Conservation (phyloP, 2,797 vertebrate genomes). For the Eulemur mongoz region DNA sequence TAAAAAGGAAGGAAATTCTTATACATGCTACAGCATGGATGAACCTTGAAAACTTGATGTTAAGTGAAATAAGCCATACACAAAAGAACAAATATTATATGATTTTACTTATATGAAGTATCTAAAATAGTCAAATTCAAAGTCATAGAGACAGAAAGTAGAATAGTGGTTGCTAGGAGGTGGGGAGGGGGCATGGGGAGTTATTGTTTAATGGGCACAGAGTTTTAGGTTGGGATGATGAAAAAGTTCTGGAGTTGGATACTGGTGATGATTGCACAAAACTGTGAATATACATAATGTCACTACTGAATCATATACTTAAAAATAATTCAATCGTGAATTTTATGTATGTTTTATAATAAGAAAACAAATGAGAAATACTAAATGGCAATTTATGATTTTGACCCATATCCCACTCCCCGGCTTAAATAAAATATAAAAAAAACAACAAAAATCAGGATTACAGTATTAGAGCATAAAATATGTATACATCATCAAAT, state of each 20-base stretch:
- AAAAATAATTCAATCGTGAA: neutral
- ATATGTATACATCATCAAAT: neutral
- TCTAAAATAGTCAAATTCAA: neutral
- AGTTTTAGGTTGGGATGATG: neutral
- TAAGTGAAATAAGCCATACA: neutral
- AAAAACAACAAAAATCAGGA: neutral
- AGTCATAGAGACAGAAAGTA: neutral
- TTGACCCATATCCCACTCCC: neutral
- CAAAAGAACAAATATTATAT: neutral
- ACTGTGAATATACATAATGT: neutral
- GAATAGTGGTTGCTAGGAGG: neutral
- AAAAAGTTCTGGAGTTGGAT: neutral
- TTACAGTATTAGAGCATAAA: neutral
- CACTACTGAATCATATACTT: neutral
- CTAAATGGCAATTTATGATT: neutral
- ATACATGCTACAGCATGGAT: neutral
- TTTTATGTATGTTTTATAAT: neutral
- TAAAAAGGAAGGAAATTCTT: neutral
- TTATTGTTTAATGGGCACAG: neutral
- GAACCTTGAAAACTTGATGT: neutral
- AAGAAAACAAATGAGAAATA: conserved; percentile 30
- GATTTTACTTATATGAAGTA: neutral
- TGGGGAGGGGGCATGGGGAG: neutral
- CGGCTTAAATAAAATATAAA: neutral
- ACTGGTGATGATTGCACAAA: neutral